Evolutionary conservation across 2,888 invertebrate genomes (phyloP).

Genomic region (Nephrotoma guestfalica): DNA sequence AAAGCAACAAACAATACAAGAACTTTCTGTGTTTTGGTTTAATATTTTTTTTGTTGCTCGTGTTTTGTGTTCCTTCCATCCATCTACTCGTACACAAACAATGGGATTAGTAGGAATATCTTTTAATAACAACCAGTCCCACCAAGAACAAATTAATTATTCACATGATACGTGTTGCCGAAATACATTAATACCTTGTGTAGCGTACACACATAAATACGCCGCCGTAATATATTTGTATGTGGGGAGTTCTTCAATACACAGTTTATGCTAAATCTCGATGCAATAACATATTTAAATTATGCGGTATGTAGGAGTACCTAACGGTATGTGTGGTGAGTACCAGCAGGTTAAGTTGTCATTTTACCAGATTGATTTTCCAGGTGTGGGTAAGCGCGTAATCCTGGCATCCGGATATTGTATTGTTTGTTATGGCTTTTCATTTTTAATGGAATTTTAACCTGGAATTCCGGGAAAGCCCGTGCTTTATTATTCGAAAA

Average conservation of each 20-base stretch:
- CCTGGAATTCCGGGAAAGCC: no score
- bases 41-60: background rate
- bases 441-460: no score
- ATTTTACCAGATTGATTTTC: no score
- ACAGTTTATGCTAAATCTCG: no score
- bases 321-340: no score
- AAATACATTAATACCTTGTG: background rate
- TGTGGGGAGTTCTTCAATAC: background rate
- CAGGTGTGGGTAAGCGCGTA: no score
- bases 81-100: background rate
- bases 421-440: no score
- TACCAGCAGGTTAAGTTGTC: no score
- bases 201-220: background rate
- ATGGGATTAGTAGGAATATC: background rate
- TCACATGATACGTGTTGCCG: background rate
- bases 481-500: no score
- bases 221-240: background rate
- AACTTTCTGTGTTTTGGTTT: background rate
- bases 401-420: no score
- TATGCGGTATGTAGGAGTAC: no score
- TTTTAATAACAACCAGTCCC: background rate
- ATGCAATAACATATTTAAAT: no score
- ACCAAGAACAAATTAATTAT: background rate
- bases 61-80: background rate
- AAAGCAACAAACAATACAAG: background rate